These are phyloP conservation scores for Antennarius maculatus DNA, from an alignment of 2,797 vertebrate species.

Conservation along the genomic window DNA sequence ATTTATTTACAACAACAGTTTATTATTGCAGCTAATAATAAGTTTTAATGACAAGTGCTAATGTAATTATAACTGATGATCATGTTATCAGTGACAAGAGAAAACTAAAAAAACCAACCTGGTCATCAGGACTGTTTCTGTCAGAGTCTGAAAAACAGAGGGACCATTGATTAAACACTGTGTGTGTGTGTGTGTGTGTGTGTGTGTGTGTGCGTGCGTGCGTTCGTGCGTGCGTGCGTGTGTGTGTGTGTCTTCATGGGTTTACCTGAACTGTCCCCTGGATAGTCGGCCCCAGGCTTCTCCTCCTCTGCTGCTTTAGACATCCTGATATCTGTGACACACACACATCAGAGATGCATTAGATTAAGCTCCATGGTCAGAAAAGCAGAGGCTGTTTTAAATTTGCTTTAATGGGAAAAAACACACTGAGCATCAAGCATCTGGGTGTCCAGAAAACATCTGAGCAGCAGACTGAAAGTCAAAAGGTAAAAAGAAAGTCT, in stretches of 20 bases:
- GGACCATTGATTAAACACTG: background rate
- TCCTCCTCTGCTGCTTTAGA: slow-evolving; percentile 89
- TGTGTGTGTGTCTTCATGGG: background rate
- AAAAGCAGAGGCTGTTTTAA: background rate
- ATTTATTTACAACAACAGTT: too few species aligned
- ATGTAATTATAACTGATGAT: too few species aligned
- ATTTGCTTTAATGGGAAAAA: background rate
- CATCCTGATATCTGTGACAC: slow-evolving; percentile 90
- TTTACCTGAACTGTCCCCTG: slow-evolving; percentile 87
- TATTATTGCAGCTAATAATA: too few species aligned
- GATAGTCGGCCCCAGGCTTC: slow-evolving; percentile 85
- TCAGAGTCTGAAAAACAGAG: slow-evolving; percentile 85
- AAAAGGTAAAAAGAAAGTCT: too few species aligned
- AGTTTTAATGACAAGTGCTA: too few species aligned
- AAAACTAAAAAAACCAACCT: slow-evolving; percentile 77
- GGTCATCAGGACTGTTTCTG: slow-evolving; percentile 90
- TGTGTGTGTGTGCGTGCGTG: too few species aligned
- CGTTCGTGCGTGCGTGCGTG: too few species aligned
- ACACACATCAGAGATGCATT: slow-evolving; percentile 12
- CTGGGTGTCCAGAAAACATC: too few species aligned
- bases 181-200: too few species aligned
- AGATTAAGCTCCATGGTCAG: background rate
- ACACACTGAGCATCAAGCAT: too few species aligned
- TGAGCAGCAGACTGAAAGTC: too few species aligned
- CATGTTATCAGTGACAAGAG: background rate